These are phyloP conservation scores for Temnothorax longispinosus DNA, from an alignment of 1,140 invertebrate species.

Conservation along the genomic window DNA sequence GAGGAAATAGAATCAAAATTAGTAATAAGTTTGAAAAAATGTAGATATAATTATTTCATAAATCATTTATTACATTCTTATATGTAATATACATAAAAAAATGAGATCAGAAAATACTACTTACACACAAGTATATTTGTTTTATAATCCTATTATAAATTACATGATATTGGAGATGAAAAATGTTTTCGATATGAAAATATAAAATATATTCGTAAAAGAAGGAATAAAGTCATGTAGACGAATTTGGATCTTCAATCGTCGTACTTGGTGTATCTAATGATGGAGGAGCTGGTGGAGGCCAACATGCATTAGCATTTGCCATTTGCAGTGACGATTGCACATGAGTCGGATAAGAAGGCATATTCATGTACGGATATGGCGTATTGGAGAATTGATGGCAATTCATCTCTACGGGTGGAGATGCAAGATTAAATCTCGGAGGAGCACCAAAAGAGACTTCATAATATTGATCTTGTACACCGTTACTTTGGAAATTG, in stretches of 20 bases:
- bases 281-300: not conserved
- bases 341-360: slow-evolving; percentile 17
- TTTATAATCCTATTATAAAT: not conserved
- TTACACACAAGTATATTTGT: no score
- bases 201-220: not conserved
- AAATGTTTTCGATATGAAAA: not conserved
- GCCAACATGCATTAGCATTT: not conserved
- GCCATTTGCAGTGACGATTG: slow-evolving; percentile 32
- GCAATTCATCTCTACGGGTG: not conserved
- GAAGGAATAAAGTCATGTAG: not conserved
- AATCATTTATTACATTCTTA: no score
- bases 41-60: no score
- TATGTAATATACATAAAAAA: no score
- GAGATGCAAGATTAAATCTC: not conserved
- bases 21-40: no score
- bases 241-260: not conserved
- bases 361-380: slow-evolving; percentile 17
- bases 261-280: not conserved
- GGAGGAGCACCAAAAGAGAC: slow-evolving; percentile 13
- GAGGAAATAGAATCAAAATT: no score
- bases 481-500: slow-evolving; percentile 24
- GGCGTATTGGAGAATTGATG: slow-evolving; percentile 8
- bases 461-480: slow-evolving; percentile 21
- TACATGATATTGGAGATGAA: not conserved
- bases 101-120: no score